Percentiles rank a stretch among this genome's conserved stretches.
Conservation (phyloP, 2,113 vertebrate genomes). For the Atherinomorus stipes region DNA sequence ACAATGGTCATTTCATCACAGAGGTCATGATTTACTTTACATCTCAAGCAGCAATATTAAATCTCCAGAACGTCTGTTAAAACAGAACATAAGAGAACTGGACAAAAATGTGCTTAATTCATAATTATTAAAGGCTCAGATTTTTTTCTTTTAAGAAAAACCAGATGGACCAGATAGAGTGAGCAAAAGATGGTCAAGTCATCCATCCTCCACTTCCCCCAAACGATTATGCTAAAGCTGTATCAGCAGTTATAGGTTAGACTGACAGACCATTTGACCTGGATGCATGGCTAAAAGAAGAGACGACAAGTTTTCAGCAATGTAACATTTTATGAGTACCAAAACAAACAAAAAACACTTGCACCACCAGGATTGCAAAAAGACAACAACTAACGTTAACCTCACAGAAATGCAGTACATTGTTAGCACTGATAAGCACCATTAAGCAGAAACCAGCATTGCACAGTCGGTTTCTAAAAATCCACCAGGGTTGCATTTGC, state of each 20-base stretch:
- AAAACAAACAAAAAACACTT: background rate
- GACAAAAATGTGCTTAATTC: background rate
- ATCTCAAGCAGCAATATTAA: background rate
- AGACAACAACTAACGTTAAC: slow-evolving; percentile 36
- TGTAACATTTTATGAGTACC: slow-evolving; percentile 52
- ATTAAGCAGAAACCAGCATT: slow-evolving; percentile 55
- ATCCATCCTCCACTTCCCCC: background rate
- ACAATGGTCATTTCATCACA: too few relatives aligned
- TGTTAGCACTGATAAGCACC: slow-evolving; percentile 67
- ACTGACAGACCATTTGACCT: background rate
- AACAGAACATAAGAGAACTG: background rate
- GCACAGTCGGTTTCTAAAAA: slow-evolving; percentile 57
- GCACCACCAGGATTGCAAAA: slow-evolving; percentile 42
- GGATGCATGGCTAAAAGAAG: background rate
- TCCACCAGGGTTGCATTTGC: slow-evolving; percentile 34
- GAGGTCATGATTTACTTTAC: background rate
- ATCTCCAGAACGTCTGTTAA: background rate
- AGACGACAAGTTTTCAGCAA: slow-evolving; percentile 6
- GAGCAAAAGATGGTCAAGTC: background rate
- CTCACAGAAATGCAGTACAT: slow-evolving; percentile 51
- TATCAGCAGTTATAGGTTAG: background rate
- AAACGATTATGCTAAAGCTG: background rate
- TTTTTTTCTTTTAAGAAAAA: too few relatives aligned
- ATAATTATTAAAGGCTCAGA: background rate
- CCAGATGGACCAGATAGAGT: too few relatives aligned